Conservation (phyloP, 2,888 invertebrate genomes). For the Dynastes hyllus region DNA sequence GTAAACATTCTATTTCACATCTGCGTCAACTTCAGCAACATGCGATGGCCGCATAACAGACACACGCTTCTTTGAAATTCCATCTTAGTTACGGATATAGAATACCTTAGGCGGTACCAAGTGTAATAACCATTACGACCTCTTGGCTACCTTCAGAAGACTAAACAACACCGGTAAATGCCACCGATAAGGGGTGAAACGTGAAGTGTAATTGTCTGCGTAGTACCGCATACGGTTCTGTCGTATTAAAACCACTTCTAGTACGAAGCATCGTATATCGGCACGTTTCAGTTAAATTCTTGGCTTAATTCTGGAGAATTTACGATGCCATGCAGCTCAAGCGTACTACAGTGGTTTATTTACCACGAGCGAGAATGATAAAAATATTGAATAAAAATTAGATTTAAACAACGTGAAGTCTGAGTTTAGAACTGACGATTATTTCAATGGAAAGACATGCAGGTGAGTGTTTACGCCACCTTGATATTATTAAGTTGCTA, state of each 20-base stretch:
- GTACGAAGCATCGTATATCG: slow-evolving; percentile 12
- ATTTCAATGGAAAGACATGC: too few relatives aligned
- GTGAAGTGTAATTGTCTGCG: slow-evolving; percentile 40
- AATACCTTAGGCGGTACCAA: slow-evolving; percentile 18
- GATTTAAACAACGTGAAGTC: not conserved
- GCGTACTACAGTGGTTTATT: slow-evolving; percentile 8
- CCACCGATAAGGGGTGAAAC: slow-evolving; percentile 38
- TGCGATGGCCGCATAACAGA: too few relatives aligned
- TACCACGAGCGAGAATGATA: slow-evolving; percentile 1
- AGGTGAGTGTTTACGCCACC: too few relatives aligned
- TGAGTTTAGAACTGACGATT: not conserved
- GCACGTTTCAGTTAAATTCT: slow-evolving; percentile 40
- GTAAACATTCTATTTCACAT: too few relatives aligned
- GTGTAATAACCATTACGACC: slow-evolving; percentile 40
- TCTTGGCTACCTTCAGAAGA: slow-evolving; percentile 30
- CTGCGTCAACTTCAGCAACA: too few relatives aligned
- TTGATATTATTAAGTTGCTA: too few relatives aligned
- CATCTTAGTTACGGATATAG: not conserved
- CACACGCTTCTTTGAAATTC: too few relatives aligned
- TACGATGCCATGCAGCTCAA: slow-evolving; percentile 24
- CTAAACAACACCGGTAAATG: slow-evolving; percentile 26
- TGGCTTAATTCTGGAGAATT: slow-evolving; percentile 31
- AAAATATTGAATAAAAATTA: not conserved
- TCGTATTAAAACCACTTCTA: slow-evolving; percentile 20
- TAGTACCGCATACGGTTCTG: slow-evolving; percentile 23